A percentile compares a stretch with the other conserved stretches of the same genome.
Conservation (phyloP, 2,113 vertebrate genomes). For the Mustelus asterias region DNA sequence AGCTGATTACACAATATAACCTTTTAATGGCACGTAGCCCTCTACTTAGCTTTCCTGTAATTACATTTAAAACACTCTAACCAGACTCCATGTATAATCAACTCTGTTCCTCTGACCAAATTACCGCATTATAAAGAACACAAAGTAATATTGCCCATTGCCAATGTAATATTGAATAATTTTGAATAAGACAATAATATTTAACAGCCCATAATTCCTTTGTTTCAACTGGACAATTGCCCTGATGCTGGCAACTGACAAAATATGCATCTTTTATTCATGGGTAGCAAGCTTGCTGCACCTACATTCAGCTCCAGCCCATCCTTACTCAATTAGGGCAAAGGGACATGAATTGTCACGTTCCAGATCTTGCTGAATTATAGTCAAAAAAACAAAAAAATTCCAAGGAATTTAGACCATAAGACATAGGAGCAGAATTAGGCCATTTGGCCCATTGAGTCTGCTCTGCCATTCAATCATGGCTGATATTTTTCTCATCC, state of each 20-base stretch:
- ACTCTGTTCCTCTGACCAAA: neutral
- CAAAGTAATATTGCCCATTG: neutral
- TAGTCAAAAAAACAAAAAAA: neutral
- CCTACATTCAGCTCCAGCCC: neutral
- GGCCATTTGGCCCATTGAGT: too few species aligned
- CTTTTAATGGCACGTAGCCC: neutral
- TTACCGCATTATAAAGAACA: neutral
- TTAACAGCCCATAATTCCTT: neutral
- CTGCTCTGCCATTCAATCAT: too few species aligned
- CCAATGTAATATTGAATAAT: neutral
- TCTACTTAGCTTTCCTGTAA: neutral
- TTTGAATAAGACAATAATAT: neutral
- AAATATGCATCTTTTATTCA: neutral
- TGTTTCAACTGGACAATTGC: neutral
- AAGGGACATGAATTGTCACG: neutral
- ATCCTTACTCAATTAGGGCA: neutral
- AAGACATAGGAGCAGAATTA: too few species aligned
- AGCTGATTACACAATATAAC: conserved; percentile 7
- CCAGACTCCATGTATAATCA: neutral
- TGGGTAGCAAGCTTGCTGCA: neutral
- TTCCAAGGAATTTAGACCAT: too few species aligned
- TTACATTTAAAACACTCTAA: neutral
- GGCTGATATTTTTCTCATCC: too few species aligned
- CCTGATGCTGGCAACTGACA: neutral
- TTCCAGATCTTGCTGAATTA: neutral